Conservation (phyloP, 2,797 vertebrate genomes). For the Neosilurus mollespiculum region DNA sequence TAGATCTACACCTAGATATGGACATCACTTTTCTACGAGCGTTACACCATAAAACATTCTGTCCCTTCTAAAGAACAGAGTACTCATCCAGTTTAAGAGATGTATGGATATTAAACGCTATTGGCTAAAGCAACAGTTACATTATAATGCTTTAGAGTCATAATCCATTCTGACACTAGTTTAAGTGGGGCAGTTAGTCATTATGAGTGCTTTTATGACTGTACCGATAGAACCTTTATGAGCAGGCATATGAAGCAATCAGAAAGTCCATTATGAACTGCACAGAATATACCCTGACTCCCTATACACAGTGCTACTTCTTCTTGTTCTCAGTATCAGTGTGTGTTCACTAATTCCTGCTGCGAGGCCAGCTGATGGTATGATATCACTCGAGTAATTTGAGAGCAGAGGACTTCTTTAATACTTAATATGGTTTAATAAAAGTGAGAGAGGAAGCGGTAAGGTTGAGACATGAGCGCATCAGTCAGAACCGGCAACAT, state of each 20-base stretch:
- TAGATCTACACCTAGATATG: no score
- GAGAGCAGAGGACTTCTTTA: slow-evolving; percentile 9
- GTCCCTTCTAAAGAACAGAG: not conserved
- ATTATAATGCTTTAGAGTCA: not conserved
- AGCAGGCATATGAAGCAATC: not conserved
- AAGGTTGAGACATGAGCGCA: not conserved
- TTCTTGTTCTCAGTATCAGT: not conserved
- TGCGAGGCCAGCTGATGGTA: not conserved
- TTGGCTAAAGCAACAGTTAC: not conserved
- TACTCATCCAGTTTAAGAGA: not conserved
- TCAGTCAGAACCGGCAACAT: slow-evolving; percentile 10
- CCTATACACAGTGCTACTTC: not conserved
- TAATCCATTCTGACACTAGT: not conserved
- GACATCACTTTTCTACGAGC: no score
- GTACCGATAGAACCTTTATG: not conserved
- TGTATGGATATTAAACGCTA: not conserved
- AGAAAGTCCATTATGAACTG: not conserved
- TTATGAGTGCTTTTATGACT: not conserved
- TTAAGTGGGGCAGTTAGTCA: not conserved
- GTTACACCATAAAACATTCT: no score
- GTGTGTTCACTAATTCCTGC: not conserved
- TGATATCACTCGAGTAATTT: not conserved
- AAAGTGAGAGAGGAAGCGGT: slow-evolving; percentile 26
- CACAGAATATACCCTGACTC: not conserved
- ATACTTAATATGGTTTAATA: slow-evolving; percentile 24